These are phyloP conservation scores for Noctua fimbriata DNA, from an alignment of 2,888 invertebrate species.

Conservation along the genomic window DNA sequence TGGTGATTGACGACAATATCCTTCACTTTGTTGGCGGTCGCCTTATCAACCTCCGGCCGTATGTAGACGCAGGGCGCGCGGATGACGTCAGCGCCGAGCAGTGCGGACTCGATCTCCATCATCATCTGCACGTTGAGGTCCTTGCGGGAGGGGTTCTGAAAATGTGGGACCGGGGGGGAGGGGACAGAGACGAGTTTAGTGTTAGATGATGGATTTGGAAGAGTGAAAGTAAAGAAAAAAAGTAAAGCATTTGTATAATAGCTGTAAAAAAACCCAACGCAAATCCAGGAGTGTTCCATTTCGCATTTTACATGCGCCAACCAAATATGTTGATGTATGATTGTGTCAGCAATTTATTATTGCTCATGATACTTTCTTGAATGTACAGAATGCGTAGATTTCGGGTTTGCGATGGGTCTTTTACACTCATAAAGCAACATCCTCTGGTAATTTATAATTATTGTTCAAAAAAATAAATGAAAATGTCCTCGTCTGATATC, in stretches of 20 bases:
- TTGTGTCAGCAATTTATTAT: background rate
- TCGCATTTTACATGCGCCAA: background rate
- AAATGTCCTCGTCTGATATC: background rate
- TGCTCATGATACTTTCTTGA: background rate
- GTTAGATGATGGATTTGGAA: conserved; percentile 63
- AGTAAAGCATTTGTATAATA: background rate
- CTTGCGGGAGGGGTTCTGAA: conserved; percentile 96
- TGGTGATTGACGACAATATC: conserved; percentile 97
- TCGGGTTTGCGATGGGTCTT: background rate
- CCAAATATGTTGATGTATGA: background rate
- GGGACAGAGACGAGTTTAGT: conserved; percentile 68
- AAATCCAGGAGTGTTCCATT: background rate
- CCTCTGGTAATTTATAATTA: background rate
- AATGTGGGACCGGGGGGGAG: conserved; percentile 76
- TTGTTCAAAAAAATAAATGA: background rate
- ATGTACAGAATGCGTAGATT: background rate
- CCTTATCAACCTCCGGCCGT: conserved; percentile 96
- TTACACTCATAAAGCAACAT: background rate
- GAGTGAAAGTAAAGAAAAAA: background rate
- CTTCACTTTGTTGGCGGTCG: conserved; percentile 94
- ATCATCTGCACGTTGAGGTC: conserved; percentile 98
- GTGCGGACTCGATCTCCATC: conserved; percentile 95
- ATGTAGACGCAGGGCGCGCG: conserved; percentile 95
- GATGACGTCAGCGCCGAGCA: conserved; percentile 95
- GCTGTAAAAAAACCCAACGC: background rate